phyloP scores from a whole-genome alignment of 1,140 invertebrate species.

The Trachymyrmex septentrionalis region DNA sequence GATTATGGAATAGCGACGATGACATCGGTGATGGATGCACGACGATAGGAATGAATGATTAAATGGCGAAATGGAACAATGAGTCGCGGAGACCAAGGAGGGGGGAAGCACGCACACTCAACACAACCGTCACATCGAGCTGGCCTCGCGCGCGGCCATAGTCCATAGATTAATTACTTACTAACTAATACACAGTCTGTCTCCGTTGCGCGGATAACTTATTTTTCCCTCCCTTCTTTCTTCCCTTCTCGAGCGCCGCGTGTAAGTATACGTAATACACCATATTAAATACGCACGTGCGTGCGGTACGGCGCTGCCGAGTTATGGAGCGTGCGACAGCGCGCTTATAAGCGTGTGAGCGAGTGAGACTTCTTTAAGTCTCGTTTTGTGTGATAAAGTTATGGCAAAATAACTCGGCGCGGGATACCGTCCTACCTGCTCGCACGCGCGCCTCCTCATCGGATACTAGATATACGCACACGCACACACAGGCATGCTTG shows the following conservation, averaged over 20 bases:
- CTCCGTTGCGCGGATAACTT: conserved; percentile 78
- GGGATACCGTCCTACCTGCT: conserved; percentile 58
- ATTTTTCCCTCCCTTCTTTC: conserved; percentile 64
- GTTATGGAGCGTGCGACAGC: conserved; percentile 11
- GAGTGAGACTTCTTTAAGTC: conserved; percentile 11
- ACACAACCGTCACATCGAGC: conserved; percentile 86
- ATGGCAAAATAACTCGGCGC: conserved; percentile 45
- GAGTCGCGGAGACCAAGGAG: conserved; percentile 77
- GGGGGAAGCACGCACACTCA: conserved; percentile 86
- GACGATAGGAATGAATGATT: conserved; percentile 73
- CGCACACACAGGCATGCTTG: conserved; percentile 77
- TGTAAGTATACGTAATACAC: conserved; percentile 77
- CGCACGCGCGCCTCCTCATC: conserved; percentile 59
- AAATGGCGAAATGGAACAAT: conserved; percentile 73
- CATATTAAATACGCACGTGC: conserved; percentile 68
- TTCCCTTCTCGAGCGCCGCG: conserved; percentile 65
- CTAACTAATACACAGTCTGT: conserved; percentile 86
- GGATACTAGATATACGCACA: conserved; percentile 80
- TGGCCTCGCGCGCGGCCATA: conserved; percentile 83
- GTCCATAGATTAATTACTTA: conserved; percentile 84
- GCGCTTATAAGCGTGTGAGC: conserved; percentile 55
- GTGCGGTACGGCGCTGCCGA: conserved; percentile 61
- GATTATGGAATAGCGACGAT: conserved; percentile 72
- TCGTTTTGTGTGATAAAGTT: conserved; percentile 47
- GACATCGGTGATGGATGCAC: conserved; percentile 73